Conservation (phyloP, 2,888 invertebrate genomes). For the Conistra vaccinii region DNA sequence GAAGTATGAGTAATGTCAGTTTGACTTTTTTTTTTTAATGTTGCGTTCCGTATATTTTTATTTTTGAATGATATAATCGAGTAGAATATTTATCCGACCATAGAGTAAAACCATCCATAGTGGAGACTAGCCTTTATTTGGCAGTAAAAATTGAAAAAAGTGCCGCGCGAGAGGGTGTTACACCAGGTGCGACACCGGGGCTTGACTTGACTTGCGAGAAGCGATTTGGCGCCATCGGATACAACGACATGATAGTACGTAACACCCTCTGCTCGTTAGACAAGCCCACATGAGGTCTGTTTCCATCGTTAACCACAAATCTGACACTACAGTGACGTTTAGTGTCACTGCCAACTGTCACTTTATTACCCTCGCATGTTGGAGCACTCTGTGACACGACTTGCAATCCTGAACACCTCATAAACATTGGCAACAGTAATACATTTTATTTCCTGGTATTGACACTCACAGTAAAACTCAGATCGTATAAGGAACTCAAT, state of each 20-base stretch:
- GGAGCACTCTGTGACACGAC: background rate
- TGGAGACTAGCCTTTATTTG: no score
- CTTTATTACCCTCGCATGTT: constrained; percentile 35
- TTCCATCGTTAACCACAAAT: constrained; percentile 48
- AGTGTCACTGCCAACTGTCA: constrained; percentile 36
- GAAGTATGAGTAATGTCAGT: no score
- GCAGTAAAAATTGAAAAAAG: no score
- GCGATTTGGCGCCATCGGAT: no score
- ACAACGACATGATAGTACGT: background rate
- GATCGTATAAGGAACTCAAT: background rate
- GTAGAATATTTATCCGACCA: no score
- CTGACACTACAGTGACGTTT: constrained; percentile 39
- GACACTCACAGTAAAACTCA: background rate
- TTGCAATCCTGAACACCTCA: constrained; percentile 12
- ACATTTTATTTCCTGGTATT: constrained; percentile 2
- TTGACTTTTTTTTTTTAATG: no score
- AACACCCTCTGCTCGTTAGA: background rate
- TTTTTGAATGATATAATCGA: no score
- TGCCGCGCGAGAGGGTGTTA: no score
- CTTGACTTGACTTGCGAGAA: no score
- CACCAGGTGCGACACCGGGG: no score
- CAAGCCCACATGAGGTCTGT: constrained; percentile 27
- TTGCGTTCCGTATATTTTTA: no score
- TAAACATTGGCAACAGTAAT: constrained; percentile 21
- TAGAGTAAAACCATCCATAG: no score